Conservation (phyloP, 2,888 invertebrate species). For the Ellobium chinense region DNA sequence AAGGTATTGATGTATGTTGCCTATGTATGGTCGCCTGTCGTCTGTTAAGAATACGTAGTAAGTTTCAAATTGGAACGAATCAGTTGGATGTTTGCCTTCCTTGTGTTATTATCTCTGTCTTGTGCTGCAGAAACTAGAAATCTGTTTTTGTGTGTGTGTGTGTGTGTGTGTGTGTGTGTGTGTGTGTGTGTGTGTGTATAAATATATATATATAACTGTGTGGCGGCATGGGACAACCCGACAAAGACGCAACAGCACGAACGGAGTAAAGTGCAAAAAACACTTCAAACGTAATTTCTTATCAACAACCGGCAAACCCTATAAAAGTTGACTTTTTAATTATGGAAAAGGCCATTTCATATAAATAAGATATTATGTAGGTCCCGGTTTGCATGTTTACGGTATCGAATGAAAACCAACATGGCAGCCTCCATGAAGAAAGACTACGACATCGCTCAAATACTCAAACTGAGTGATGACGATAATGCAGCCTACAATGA, state of each 20-base stretch:
- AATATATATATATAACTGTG: background rate
- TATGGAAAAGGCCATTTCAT: too few species aligned
- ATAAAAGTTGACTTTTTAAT: too few species aligned
- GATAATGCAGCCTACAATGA: background rate
- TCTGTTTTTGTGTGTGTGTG: background rate
- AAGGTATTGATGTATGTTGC: too few species aligned
- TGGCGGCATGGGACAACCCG: background rate
- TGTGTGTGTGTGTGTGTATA: background rate
- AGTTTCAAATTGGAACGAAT: too few species aligned
- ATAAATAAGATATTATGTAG: too few species aligned
- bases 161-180: background rate
- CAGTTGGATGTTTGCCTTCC: too few species aligned
- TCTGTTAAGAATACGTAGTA: too few species aligned
- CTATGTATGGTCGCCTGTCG: too few species aligned
- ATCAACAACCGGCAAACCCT: background rate
- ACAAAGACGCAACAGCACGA: background rate
- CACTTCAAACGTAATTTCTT: background rate
- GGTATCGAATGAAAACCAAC: background rate
- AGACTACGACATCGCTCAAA: background rate
- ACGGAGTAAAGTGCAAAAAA: background rate
- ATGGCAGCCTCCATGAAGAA: background rate
- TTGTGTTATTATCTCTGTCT: too few species aligned
- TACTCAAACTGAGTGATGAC: background rate
- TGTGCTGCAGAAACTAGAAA: background rate
- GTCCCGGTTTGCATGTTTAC: background rate